A percentile compares a stretch with the other conserved stretches of the same genome.
These are phyloP conservation scores for Armadillidium nasatum DNA, from an alignment of 1,140 invertebrate genomes.

Conservation along the genomic window DNA sequence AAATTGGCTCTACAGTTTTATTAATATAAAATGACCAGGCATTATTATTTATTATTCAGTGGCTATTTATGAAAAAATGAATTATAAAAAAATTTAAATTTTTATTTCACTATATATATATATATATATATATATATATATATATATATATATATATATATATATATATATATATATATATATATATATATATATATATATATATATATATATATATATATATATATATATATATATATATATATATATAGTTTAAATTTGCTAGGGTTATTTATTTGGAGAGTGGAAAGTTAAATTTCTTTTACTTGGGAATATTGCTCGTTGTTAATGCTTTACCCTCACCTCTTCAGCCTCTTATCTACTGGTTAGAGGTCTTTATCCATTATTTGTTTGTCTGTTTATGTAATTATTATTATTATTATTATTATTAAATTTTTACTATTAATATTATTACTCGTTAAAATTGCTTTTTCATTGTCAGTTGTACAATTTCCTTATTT, in stretches of 20 bases:
- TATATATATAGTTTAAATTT: constrained; percentile 1
- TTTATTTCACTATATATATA: not conserved
- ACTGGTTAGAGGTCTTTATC: not conserved
- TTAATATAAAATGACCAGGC: constrained; percentile 13
- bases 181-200: constrained; percentile 5
- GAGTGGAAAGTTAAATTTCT: not conserved
- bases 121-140: not conserved
- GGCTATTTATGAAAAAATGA: constrained; percentile 1
- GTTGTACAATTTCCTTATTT: not conserved
- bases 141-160: constrained; percentile 19
- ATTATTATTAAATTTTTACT: not conserved
- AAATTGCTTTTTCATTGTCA: not conserved
- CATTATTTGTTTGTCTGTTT: not conserved
- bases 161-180: constrained; percentile 20
- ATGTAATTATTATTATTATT: not conserved
- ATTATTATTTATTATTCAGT: constrained; percentile 4
- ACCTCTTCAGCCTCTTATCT: not conserved
- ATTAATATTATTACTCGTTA: not conserved
- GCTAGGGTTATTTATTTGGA: constrained; percentile 3
- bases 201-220: constrained; percentile 22
- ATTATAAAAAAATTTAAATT: not conserved
- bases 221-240: constrained; percentile 20
- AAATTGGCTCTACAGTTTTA: constrained; percentile 18
- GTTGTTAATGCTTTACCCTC: too few relatives aligned
- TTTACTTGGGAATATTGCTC: not conserved